A percentile compares a stretch with the other conserved stretches of the same genome.
phyloP scores from a whole-genome alignment of 1,140 invertebrate genomes.

The Lordiphosa stackelbergi region DNA sequence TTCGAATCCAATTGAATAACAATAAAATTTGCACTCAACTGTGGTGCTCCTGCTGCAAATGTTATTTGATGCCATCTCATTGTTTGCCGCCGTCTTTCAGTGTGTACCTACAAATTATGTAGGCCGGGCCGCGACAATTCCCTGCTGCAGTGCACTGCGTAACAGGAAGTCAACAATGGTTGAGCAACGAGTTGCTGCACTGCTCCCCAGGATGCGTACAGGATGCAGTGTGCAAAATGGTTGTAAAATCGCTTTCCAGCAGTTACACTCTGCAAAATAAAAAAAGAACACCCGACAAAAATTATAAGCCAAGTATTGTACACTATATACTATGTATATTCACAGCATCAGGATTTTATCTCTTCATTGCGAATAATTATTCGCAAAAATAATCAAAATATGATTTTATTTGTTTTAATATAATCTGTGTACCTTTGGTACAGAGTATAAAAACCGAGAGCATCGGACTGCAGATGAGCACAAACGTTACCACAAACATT shows the following conservation, averaged over 20 bases:
- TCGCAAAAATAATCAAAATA: too few species aligned
- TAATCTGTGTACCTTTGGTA: too few species aligned
- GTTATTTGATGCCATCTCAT: conserved; percentile 68
- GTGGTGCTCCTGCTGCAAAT: conserved; percentile 19
- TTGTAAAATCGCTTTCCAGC: conserved; percentile 64
- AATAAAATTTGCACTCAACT: conserved; percentile 63
- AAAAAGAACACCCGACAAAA: too few species aligned
- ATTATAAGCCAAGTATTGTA: too few species aligned
- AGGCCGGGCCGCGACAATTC: conserved; percentile 37
- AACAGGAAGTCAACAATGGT: conserved; percentile 70
- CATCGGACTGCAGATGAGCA: too few species aligned
- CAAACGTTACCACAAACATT: too few species aligned
- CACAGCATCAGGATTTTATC: too few species aligned
- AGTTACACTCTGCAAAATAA: conserved; percentile 14
- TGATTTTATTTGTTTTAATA: too few species aligned
- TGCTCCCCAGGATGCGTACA: conserved; percentile 55
- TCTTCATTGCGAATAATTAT: too few species aligned
- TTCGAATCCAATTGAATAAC: conserved; percentile 77
- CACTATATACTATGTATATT: too few species aligned
- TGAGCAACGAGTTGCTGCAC: conserved; percentile 29
- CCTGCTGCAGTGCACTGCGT: conserved; percentile 20
- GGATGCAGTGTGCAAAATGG: conserved; percentile 70
- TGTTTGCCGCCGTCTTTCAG: conserved; percentile 31
- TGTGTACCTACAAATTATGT: conserved; percentile 72
- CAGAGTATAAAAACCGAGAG: too few species aligned